These are phyloP conservation scores for Istiophorus platypterus DNA, from an alignment of 2,113 vertebrate species.

Conservation along the genomic window DNA sequence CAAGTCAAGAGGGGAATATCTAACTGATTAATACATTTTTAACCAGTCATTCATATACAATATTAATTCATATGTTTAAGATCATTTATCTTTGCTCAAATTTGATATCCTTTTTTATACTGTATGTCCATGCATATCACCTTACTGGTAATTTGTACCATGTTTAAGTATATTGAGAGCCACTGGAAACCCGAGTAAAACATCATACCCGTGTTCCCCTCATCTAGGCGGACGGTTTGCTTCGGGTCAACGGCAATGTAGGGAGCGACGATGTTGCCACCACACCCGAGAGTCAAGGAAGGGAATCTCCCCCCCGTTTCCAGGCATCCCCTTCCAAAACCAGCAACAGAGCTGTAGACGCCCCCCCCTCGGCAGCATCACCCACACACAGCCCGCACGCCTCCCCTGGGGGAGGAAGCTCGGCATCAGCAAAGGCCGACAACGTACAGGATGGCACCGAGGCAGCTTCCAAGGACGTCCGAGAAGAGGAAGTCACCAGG, in stretches of 20 bases:
- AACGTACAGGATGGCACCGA: not conserved
- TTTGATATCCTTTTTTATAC: too few relatives aligned
- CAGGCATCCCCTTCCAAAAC: conserved; percentile 65
- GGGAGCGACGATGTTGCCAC: conserved; percentile 67
- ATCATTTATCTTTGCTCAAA: too few relatives aligned
- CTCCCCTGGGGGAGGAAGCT: conserved; percentile 8
- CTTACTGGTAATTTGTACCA: not conserved
- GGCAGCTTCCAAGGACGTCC: conserved; percentile 1
- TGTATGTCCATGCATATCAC: not conserved
- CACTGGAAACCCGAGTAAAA: too few relatives aligned
- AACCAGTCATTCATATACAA: not conserved
- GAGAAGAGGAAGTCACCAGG: conserved; percentile 27
- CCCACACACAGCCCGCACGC: conserved; percentile 4
- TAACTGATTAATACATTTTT: too few relatives aligned
- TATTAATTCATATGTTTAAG: not conserved
- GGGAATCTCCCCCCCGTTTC: conserved; percentile 71
- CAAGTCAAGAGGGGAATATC: not conserved
- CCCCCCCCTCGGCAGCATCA: conserved; percentile 12
- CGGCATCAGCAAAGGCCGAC: not conserved
- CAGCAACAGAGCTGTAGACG: not conserved
- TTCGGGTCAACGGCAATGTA: conserved; percentile 87
- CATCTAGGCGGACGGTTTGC: conserved; percentile 86
- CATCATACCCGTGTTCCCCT: conserved; percentile 10
- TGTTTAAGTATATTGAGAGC: not conserved
- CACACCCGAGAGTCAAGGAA: conserved; percentile 76